Evolutionary conservation across 2,888 invertebrate genomes (phyloP), one percentile per base, ranked within the genome.

Genomic region (Yponomeuta cagnagella): DNA sequence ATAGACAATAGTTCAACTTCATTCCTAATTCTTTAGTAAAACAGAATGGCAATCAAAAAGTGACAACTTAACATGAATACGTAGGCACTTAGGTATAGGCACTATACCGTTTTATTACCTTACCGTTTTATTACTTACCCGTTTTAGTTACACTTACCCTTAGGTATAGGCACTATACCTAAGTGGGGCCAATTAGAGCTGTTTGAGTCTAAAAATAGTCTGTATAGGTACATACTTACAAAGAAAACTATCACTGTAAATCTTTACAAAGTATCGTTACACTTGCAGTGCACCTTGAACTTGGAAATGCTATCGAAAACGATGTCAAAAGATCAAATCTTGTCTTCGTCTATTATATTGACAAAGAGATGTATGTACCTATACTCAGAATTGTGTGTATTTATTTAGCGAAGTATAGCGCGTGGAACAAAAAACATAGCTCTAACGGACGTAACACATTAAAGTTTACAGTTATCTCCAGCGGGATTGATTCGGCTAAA

Each of bases 401-500:
- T 58, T 58, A 58, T 58, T 15, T 58, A 58, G 52, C 52, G 15
- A 58, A 58, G 15, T 58, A 58, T 15, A 58, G 52, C 52, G 52
- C 15, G 52, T 15, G 52, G 52, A 15, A 58, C 15, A 12, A 15
- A 58, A 58, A 58, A 2, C 15, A 12, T 9, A 23, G 23, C 68
- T 68, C 10, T 68, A 87, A 83, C 88, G 87, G 89, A 82, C 79
- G 82, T 84, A 81, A 79, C 82, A 84, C 82, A 83, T 82, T 75
- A 74, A 77, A 77, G 76, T 83, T 80, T 83, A 87, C 85, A 82
- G 86, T 87, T 86, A 84, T 73, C 76, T 75, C 77, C 77, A 74
- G 78, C 77, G 79, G 43, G 73, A 75, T 76, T 76, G 74, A 73
- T 77, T 76, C 76, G 68, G 23, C 9, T 76, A 58, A 74, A 73